These are phyloP conservation scores for Microchrysa polita DNA, from an alignment of 2,888 invertebrate genomes.

Conservation along the genomic window DNA sequence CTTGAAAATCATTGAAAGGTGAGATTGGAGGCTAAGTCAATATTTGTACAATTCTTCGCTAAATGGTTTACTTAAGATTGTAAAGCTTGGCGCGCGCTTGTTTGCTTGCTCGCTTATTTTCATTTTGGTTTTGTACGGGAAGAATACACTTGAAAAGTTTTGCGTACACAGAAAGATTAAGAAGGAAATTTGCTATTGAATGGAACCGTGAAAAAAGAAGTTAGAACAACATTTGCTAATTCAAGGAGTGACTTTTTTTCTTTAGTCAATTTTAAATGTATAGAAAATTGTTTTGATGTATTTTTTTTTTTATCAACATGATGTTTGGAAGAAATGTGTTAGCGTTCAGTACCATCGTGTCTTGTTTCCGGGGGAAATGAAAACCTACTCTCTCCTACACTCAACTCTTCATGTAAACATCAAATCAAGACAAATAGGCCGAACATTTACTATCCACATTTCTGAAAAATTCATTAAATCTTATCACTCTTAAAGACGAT, in stretches of 20 bases:
- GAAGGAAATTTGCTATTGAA: background rate
- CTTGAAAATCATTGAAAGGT: conserved; percentile 22
- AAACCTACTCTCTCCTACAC: no score
- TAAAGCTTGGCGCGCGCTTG: conserved; percentile 19
- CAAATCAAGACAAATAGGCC: background rate
- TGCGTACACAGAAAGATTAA: conserved; percentile 8
- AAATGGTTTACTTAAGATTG: conserved; percentile 41
- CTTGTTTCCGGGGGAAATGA: no score
- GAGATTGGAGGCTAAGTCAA: conserved; percentile 18
- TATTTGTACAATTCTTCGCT: conserved; percentile 37
- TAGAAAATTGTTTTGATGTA: no score
- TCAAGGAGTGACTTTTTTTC: no score
- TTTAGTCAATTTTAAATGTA: no score
- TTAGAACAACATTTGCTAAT: no score
- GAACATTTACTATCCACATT: background rate
- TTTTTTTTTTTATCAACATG: no score
- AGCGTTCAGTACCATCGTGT: no score
- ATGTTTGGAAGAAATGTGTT: no score
- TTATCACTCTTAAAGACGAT: background rate
- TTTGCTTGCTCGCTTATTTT: conserved; percentile 1
- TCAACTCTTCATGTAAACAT: no score
- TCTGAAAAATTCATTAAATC: background rate
- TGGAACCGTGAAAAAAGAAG: no score
- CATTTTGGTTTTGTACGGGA: conserved; percentile 8
- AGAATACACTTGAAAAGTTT: conserved; percentile 6